Evolutionary conservation across 2,113 vertebrate genomes (phyloP).

Genomic region (Petromus typicus): DNA sequence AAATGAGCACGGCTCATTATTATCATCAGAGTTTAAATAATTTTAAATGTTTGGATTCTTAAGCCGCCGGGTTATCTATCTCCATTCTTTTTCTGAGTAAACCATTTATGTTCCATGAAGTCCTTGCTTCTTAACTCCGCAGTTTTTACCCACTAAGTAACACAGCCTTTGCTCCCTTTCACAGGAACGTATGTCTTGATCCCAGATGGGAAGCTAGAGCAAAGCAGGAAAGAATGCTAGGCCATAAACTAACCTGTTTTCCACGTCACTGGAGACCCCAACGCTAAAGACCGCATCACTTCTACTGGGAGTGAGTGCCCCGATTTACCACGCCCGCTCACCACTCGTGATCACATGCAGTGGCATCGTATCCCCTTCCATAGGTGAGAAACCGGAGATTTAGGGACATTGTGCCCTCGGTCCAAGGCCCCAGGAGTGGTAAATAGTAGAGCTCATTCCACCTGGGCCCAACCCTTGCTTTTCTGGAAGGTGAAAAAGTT

Average conservation of each 20-base stretch:
- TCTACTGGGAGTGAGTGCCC: background rate
- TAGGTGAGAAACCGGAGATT: background rate
- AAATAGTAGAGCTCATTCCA: background rate
- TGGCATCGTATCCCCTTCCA: background rate
- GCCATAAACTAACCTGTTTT: background rate
- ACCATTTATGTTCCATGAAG: background rate
- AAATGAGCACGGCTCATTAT: conserved; percentile 67
- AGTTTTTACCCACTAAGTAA: background rate
- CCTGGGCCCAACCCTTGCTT: background rate
- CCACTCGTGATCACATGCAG: background rate
- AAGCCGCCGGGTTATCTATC: conserved; percentile 46
- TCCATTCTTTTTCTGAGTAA: conserved; percentile 49
- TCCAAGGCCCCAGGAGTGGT: background rate
- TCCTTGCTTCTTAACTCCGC: background rate
- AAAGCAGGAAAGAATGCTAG: background rate
- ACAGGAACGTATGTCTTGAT: background rate
- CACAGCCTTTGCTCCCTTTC: background rate
- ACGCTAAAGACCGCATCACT: background rate
- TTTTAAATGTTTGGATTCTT: conserved; percentile 73
- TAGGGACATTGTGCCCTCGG: background rate
- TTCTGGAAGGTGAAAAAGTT: background rate
- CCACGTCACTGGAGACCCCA: background rate
- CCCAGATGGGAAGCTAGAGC: background rate
- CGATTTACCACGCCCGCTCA: background rate
- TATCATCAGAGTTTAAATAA: conserved; percentile 69